A percentile compares a stretch with the other conserved stretches of the same genome.
Conservation (phyloP, 2,113 vertebrate species). For the Tursiops truncatus region DNA sequence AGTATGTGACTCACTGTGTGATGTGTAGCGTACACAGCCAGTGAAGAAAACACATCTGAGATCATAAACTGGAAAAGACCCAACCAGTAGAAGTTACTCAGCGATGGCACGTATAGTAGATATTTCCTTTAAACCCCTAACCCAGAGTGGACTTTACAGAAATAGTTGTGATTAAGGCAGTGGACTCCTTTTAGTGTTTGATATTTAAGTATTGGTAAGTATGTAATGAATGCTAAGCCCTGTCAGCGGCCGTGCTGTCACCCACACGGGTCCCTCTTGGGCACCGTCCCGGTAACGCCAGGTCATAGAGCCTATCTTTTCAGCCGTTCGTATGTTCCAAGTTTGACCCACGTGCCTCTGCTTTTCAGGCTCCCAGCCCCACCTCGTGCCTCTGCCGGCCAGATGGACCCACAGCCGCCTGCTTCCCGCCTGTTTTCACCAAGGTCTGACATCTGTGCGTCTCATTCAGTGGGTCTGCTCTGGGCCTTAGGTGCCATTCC, state of each 20-base stretch:
- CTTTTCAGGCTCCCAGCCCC: slow-evolving; percentile 91
- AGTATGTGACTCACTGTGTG: not conserved
- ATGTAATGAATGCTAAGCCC: not conserved
- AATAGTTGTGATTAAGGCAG: not conserved
- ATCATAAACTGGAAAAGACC: not conserved
- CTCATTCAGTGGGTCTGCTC: slow-evolving; percentile 1
- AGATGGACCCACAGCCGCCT: slow-evolving; percentile 82
- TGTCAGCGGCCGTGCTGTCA: not conserved
- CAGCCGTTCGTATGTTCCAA: not conserved
- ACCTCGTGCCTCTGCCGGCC: slow-evolving; percentile 84
- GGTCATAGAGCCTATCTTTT: not conserved
- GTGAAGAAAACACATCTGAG: not conserved
- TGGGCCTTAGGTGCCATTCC: not conserved
- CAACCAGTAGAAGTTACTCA: not conserved
- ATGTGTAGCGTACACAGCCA: no score
- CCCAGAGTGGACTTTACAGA: not conserved
- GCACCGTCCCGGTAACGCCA: accelerated
- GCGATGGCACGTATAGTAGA: not conserved
- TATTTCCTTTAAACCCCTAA: not conserved
- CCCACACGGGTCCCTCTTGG: not conserved
- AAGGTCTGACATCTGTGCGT: slow-evolving; percentile 87
- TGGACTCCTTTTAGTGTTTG: not conserved
- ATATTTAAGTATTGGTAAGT: not conserved
- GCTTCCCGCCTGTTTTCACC: slow-evolving; percentile 89
- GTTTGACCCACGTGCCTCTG: slow-evolving; percentile 64